Evolutionary conservation across 2,113 vertebrate genomes (phyloP).

Genomic region (Cynoglossus semilaevis): DNA sequence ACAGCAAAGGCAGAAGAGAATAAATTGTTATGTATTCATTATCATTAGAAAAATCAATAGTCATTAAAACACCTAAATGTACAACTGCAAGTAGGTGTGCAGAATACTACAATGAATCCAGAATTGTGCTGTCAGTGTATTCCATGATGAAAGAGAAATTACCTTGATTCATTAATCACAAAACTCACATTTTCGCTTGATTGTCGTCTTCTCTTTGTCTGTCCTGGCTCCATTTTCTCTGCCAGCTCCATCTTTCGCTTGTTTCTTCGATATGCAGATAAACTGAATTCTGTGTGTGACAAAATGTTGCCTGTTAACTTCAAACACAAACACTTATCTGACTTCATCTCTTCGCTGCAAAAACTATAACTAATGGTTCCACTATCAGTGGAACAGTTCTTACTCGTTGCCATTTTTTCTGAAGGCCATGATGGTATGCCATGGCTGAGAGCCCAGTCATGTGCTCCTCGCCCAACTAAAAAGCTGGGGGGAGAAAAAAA

Average conservation of each 20-base stretch:
- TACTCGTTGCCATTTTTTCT: slow-evolving; percentile 97
- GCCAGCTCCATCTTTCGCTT: slow-evolving; percentile 97
- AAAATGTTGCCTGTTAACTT: not conserved
- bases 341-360: not conserved
- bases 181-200: slow-evolving; percentile 90
- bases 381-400: slow-evolving; percentile 68
- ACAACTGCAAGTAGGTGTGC: no score
- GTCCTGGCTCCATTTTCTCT: slow-evolving; percentile 91
- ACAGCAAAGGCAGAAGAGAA: no score
- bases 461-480: slow-evolving; percentile 95
- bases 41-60: no score
- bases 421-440: slow-evolving; percentile 93
- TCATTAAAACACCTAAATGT: no score
- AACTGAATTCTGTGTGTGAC: slow-evolving; percentile 86
- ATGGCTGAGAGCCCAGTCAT: slow-evolving; percentile 94
- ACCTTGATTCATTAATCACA: not conserved
- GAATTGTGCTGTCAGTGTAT: not conserved
- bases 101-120: no score
- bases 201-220: slow-evolving; percentile 92
- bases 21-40: no score
- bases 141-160: not conserved
- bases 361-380: not conserved
- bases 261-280: slow-evolving; percentile 98
- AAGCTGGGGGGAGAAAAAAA: slow-evolving; percentile 79
- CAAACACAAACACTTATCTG: not conserved